Evolutionary conservation across 92 coral and sea anemone genomes (phyloP).

Genomic region (Epizoanthus fatuus): DNA sequence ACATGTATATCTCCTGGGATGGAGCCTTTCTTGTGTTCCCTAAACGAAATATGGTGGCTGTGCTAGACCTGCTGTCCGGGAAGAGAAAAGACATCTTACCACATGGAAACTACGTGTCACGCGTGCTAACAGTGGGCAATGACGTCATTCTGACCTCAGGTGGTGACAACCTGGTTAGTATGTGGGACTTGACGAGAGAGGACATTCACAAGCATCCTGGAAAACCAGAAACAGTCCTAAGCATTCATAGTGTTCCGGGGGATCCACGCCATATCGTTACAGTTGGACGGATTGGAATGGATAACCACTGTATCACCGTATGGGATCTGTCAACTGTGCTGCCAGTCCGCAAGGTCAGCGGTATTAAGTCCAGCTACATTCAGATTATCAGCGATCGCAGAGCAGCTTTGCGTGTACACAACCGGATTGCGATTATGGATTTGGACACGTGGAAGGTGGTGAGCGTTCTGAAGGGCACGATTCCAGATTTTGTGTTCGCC

Average conservation of each 20-base stretch:
- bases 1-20: slow-evolving; percentile 59
- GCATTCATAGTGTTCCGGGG: slow-evolving; percentile 75
- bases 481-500: slow-evolving; percentile 70
- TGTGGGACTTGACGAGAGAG: slow-evolving; percentile 87
- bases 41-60: slow-evolving; percentile 74
- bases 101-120: slow-evolving; percentile 77
- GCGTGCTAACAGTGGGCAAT: slow-evolving; percentile 53
- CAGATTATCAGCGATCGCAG: slow-evolving; percentile 71
- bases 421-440: slow-evolving; percentile 76
- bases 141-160: slow-evolving; percentile 84
- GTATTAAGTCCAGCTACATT: slow-evolving; percentile 76
- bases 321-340: slow-evolving; percentile 83
- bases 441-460: slow-evolving; percentile 75
- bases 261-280: slow-evolving; percentile 80
- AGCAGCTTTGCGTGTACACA: slow-evolving; percentile 78
- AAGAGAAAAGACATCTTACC: slow-evolving; percentile 76
- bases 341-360: slow-evolving; percentile 82
- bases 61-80: slow-evolving; percentile 69
- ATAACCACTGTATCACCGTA: slow-evolving; percentile 75
- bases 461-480: slow-evolving; percentile 75
- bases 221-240: slow-evolving; percentile 72
- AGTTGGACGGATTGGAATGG: slow-evolving; percentile 85
- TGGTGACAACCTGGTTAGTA: slow-evolving; percentile 79
- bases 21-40: slow-evolving; percentile 71
- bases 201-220: slow-evolving; percentile 59